Percentiles rank a stretch among this genome's conserved stretches.
phyloP scores from a whole-genome alignment of 2,888 invertebrate species.

The Pachydiplax longipennis region DNA sequence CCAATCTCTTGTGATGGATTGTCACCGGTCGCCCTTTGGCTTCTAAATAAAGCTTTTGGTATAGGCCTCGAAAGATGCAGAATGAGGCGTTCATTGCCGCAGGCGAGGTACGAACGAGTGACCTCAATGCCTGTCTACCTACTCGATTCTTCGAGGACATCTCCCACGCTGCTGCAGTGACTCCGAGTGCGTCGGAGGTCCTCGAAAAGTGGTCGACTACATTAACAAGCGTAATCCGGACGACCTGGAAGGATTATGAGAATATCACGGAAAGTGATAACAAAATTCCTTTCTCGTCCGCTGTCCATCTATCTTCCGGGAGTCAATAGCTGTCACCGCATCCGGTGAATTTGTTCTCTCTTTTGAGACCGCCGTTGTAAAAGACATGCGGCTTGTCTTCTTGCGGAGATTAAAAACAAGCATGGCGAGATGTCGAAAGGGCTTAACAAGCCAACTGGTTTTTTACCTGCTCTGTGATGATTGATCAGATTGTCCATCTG shows the following conservation, averaged over 20 bases:
- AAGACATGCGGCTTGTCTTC: too few relatives aligned
- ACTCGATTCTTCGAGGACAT: neutral
- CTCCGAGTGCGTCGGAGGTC: neutral
- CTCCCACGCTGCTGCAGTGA: neutral
- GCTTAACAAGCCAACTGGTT: too few relatives aligned
- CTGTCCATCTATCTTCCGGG: neutral
- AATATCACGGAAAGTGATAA: neutral
- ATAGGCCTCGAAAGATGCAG: neutral
- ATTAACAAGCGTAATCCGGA: neutral
- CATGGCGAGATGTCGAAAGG: neutral
- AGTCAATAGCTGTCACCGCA: neutral
- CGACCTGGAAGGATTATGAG: neutral
- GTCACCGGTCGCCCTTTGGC: neutral
- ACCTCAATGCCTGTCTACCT: neutral
- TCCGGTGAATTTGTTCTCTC: too few relatives aligned
- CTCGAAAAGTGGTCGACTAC: neutral
- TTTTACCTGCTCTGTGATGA: neutral
- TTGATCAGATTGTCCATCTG: neutral
- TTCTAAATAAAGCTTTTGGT: neutral
- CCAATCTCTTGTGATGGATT: neutral
- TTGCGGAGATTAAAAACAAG: neutral
- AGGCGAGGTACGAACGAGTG: neutral
- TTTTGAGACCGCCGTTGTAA: too few relatives aligned
- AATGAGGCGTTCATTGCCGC: neutral
- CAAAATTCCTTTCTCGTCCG: neutral